These are phyloP conservation scores for Vandiemenella viatica DNA, from an alignment of 2,888 invertebrate species.

Conservation along the genomic window DNA sequence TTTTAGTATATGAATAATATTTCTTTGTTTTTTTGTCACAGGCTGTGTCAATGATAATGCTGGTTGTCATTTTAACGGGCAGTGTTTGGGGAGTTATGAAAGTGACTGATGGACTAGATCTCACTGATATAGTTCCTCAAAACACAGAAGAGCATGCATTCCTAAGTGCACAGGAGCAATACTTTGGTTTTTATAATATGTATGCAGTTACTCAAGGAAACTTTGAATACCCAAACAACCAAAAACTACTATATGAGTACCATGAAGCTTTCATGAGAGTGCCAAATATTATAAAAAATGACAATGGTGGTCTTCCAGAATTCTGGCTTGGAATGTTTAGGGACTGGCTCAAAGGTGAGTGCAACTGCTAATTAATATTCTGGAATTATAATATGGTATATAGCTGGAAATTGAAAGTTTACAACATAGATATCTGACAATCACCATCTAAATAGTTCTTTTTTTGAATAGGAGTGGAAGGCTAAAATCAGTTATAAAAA, in stretches of 20 bases:
- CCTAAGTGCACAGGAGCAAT: constrained; percentile 76
- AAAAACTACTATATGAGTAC: constrained; percentile 84
- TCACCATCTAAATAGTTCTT: no score
- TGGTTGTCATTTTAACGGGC: constrained; percentile 39
- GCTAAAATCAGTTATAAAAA: no score
- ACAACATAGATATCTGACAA: no score
- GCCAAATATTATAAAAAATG: constrained; percentile 80
- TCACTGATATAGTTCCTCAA: constrained; percentile 86
- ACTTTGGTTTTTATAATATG: constrained; percentile 97
- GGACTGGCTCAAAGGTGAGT: constrained; percentile 65
- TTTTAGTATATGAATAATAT: not conserved
- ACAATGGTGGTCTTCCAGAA: constrained; percentile 83
- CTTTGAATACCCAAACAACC: constrained; percentile 91
- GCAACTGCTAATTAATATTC: no score
- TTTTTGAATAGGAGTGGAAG: no score
- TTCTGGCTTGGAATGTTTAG: constrained; percentile 92
- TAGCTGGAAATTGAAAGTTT: no score
- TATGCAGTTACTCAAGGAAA: constrained; percentile 89
- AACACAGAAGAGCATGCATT: constrained; percentile 90
- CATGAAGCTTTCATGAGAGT: constrained; percentile 83
- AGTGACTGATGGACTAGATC: constrained; percentile 69
- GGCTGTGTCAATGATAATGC: constrained; percentile 38
- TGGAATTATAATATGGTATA: no score
- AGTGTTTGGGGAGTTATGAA: constrained; percentile 62
- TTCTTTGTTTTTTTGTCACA: constrained; percentile 17